Evolutionary conservation across 2,888 invertebrate genomes (phyloP).

Genomic region (Scaptomyza polygonia): DNA sequence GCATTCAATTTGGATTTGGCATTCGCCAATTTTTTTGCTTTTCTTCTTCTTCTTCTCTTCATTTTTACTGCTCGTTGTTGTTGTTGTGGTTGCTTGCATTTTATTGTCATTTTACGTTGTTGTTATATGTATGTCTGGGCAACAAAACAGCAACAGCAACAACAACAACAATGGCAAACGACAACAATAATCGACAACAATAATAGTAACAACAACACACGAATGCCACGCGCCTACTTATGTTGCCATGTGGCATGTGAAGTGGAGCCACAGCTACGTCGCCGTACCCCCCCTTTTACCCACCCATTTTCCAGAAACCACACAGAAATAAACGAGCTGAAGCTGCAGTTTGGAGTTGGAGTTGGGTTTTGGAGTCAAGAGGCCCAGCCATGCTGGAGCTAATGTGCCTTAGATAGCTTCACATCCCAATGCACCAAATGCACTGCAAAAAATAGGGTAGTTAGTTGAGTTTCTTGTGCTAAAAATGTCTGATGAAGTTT

Average conservation of each 20-base stretch:
- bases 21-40: conserved; percentile 53
- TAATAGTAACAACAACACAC: conserved; percentile 80
- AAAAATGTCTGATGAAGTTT: neutral
- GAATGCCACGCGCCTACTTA: conserved; percentile 83
- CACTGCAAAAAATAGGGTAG: neutral
- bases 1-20: conserved; percentile 82
- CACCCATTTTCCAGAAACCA: conserved; percentile 36
- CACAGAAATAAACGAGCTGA: conserved; percentile 58
- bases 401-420: conserved; percentile 61
- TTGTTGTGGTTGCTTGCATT: conserved; percentile 55
- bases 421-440: conserved; percentile 20
- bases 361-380: conserved; percentile 19
- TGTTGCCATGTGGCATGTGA: conserved; percentile 79
- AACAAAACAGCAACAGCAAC: conserved; percentile 41
- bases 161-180: conserved; percentile 36
- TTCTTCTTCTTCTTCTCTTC: conserved; percentile 32
- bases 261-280: conserved; percentile 64
- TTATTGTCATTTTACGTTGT: conserved; percentile 75
- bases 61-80: neutral
- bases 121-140: conserved; percentile 69
- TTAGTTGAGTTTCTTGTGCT: neutral
- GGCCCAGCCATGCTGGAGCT: conserved; percentile 26
- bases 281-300: conserved; percentile 19
- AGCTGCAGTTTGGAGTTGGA: neutral
- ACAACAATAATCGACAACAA: conserved; percentile 79